Conservation (phyloP, 2,888 invertebrate genomes). For the Drosophila mettleri region DNA sequence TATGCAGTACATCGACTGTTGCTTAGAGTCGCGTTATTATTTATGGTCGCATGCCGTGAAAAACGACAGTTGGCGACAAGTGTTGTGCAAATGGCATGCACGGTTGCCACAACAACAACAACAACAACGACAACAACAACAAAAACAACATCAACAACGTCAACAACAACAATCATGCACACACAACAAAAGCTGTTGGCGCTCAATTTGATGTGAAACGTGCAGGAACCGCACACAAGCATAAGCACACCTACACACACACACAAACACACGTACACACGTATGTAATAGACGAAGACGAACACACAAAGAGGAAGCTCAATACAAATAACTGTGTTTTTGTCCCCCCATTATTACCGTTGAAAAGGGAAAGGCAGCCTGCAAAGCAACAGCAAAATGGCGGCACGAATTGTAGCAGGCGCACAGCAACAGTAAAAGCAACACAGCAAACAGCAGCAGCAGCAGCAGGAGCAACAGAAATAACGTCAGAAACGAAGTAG, state of each 20-base stretch:
- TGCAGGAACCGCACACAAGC: slow-evolving; percentile 64
- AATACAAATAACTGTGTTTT: slow-evolving; percentile 64
- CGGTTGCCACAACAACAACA: slow-evolving; percentile 74
- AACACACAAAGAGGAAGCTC: slow-evolving; percentile 54
- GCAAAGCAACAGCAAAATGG: slow-evolving; percentile 69
- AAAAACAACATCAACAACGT: neutral
- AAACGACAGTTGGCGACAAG: slow-evolving; percentile 77
- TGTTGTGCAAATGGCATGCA: slow-evolving; percentile 74
- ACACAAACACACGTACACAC: neutral
- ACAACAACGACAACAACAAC: slow-evolving; percentile 33
- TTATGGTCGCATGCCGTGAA: slow-evolving; percentile 75
- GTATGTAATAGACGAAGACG: slow-evolving; percentile 5
- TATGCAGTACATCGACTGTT: slow-evolving; percentile 54
- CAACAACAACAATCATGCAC: slow-evolving; percentile 43
- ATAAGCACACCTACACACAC: slow-evolving; percentile 11
- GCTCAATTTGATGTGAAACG: slow-evolving; percentile 75
- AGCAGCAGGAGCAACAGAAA: slow-evolving; percentile 15
- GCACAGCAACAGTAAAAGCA: slow-evolving; percentile 43
- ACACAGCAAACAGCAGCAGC: slow-evolving; percentile 14
- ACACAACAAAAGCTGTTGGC: slow-evolving; percentile 69
- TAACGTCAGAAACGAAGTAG: slow-evolving; percentile 21
- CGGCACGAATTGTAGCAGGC: slow-evolving; percentile 70
- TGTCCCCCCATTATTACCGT: slow-evolving; percentile 51
- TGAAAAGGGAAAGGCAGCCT: slow-evolving; percentile 56
- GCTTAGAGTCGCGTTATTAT: slow-evolving; percentile 68